Conservation (phyloP, 1,140 invertebrate genomes). For the Apis mellifera region Amel_HAv3.1 CM009935.2:4570001-4570500, state of each 20-base stretch:
- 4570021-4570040: too few species aligned
- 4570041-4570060: too few species aligned
- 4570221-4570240: too few species aligned
- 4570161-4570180: too few species aligned
- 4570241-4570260: background rate
- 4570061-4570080: too few species aligned
- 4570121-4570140: too few species aligned
- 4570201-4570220: background rate
- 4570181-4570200: background rate
- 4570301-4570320: background rate
- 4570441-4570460: background rate
- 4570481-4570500: background rate
- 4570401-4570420: slow-evolving; percentile 16
- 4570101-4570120: too few species aligned
- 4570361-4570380: background rate
- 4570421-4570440: background rate
- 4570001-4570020: too few species aligned
- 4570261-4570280: background rate
- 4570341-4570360: background rate
- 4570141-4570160: too few species aligned
- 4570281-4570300: background rate
- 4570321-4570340: background rate
- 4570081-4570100: too few species aligned
- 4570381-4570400: slow-evolving; percentile 22
- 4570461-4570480: background rate